These are phyloP conservation scores for Myiotriccus ornatus DNA, from an alignment of 2,797 vertebrate species.

Conservation along the genomic window DNA sequence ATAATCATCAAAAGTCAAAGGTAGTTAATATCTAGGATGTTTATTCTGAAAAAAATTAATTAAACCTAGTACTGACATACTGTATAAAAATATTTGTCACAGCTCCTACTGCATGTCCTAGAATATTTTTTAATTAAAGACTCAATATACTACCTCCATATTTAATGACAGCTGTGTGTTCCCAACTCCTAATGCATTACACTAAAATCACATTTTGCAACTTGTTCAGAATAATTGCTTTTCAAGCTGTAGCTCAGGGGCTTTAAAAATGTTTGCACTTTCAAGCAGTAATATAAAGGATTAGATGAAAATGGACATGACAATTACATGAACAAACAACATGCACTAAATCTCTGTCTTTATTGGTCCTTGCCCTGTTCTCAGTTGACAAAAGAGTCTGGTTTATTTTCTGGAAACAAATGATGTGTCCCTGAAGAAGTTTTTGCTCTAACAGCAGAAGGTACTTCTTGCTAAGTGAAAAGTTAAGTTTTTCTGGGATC, in stretches of 20 bases:
- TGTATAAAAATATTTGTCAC: background rate
- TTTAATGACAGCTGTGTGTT: background rate
- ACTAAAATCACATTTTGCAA: background rate
- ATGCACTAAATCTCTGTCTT: background rate
- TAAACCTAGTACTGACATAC: background rate
- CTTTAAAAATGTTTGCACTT: constrained; percentile 23
- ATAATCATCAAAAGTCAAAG: background rate
- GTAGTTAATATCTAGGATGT: background rate
- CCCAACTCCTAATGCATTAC: background rate
- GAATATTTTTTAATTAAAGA: background rate
- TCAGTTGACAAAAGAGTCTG: background rate
- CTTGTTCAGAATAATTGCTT: background rate
- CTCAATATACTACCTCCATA: background rate
- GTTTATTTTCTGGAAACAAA: background rate
- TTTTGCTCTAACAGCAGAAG: background rate
- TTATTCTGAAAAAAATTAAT: background rate
- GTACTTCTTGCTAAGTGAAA: background rate
- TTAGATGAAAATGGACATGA: constrained; percentile 1
- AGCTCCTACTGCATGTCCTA: background rate
- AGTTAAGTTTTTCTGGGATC: background rate
- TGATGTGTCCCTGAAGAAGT: background rate
- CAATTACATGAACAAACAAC: constrained; percentile 5
- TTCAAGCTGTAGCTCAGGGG: background rate
- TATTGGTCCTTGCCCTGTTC: background rate
- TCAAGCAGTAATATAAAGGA: background rate